Conservation (phyloP, 2,113 vertebrate species). For the Silurus meridionalis region DNA sequence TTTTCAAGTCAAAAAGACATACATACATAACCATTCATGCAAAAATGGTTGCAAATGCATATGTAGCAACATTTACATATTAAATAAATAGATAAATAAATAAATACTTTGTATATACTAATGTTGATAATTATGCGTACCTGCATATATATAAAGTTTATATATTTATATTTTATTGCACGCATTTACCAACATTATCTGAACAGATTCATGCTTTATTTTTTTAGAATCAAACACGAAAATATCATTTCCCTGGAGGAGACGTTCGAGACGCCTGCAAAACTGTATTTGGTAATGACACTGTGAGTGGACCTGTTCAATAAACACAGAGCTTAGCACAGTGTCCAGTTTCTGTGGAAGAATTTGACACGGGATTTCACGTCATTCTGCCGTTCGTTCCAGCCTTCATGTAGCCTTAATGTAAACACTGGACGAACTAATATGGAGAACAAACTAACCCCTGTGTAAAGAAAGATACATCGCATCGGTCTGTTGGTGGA, state of each 20-base stretch:
- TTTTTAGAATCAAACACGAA: conserved; percentile 71
- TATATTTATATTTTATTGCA: not conserved
- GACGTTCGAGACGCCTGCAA: conserved; percentile 72
- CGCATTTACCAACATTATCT: not conserved
- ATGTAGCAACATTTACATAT: too few species aligned
- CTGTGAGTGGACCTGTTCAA: conserved; percentile 66
- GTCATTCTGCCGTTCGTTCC: not conserved
- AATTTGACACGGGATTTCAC: conserved; percentile 3
- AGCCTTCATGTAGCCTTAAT: not conserved
- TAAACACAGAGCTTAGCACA: not conserved
- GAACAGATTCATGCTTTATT: not conserved
- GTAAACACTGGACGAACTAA: not conserved
- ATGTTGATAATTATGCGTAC: too few species aligned
- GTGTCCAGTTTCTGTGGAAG: not conserved
- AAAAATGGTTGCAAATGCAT: too few species aligned
- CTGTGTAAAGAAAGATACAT: not conserved
- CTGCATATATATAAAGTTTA: too few species aligned
- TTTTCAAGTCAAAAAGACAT: too few species aligned
- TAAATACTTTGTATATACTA: too few species aligned
- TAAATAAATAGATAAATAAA: too few species aligned
- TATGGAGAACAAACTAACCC: not conserved
- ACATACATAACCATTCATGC: too few species aligned
- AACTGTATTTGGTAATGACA: conserved; percentile 77
- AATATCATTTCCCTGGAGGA: conserved; percentile 77
- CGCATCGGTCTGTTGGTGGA: conserved; percentile 14